Evolutionary conservation across 1,140 invertebrate genomes (phyloP).

Genomic region (Drosophila ironensis): DNA sequence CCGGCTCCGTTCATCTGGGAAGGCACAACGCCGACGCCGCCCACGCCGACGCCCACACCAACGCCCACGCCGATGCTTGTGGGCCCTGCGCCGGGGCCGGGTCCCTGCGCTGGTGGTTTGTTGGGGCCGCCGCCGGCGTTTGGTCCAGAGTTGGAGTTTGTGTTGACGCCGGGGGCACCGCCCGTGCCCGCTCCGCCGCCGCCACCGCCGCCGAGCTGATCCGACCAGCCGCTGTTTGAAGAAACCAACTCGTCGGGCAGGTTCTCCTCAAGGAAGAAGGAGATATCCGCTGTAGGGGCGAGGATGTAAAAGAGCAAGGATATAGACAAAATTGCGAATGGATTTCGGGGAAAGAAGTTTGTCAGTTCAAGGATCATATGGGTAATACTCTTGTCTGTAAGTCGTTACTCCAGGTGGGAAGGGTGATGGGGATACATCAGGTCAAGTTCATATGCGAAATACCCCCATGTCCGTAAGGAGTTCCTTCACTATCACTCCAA

Average conservation of each 20-base stretch:
- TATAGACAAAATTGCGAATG: too few species aligned
- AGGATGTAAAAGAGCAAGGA: too few species aligned
- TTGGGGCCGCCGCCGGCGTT: constrained; percentile 60
- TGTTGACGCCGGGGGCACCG: constrained; percentile 84
- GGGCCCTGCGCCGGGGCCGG: constrained; percentile 86
- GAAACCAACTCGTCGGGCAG: constrained; percentile 95
- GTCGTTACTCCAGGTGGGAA: too few species aligned
- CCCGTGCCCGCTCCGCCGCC: constrained; percentile 85
- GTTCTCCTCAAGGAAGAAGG: constrained; percentile 93
- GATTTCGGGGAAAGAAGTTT: too few species aligned
- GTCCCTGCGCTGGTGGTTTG: constrained; percentile 87
- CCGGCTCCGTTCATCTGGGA: constrained; percentile 86
- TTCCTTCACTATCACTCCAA: too few species aligned
- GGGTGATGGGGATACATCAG: too few species aligned
- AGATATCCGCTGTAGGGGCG: constrained; percentile 83
- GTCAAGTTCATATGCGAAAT: too few species aligned
- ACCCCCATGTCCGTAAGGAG: too few species aligned
- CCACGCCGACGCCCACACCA: constrained; percentile 82
- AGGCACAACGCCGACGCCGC: constrained; percentile 82
- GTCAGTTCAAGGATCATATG: too few species aligned
- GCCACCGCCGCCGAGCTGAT: constrained; percentile 86
- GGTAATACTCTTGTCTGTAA: too few species aligned
- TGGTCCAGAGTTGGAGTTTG: constrained; percentile 81
- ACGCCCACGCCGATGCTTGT: constrained; percentile 82
- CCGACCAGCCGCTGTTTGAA: constrained; percentile 86